These are phyloP conservation scores for Catamblyrhynchus diadema DNA, from an alignment of 2,797 vertebrate species.

Conservation along the genomic window DNA sequence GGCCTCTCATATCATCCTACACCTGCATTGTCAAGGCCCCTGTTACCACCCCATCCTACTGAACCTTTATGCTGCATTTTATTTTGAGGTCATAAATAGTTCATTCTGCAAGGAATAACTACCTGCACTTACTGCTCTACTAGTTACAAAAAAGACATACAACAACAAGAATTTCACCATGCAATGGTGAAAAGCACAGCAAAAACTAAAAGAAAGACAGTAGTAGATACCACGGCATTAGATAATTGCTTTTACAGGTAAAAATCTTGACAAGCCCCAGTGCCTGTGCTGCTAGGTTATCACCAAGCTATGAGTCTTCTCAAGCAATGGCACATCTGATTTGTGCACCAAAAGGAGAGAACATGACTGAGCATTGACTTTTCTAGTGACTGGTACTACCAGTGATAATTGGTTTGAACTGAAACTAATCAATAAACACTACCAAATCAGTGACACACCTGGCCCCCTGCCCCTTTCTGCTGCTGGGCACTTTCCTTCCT, in stretches of 20 bases:
- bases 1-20: background rate
- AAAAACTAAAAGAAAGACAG: background rate
- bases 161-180: background rate
- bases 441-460: background rate
- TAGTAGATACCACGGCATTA: background rate
- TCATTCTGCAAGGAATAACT: background rate
- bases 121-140: background rate
- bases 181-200: background rate
- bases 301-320: background rate
- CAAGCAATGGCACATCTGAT: background rate
- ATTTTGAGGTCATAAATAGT: background rate
- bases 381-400: background rate
- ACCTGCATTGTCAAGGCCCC: background rate
- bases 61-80: background rate
- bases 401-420: background rate
- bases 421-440: background rate
- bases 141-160: background rate
- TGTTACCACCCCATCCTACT: background rate
- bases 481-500: background rate
- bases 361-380: background rate
- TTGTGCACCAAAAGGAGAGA: background rate
- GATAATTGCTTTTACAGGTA: background rate
- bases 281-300: background rate
- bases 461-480: fast-evolving
- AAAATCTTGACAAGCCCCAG: background rate